A percentile compares a stretch with the other conserved stretches of the same genome.
phyloP scores from a whole-genome alignment of 2,797 vertebrate species.

The Trachops cirrhosus region DNA sequence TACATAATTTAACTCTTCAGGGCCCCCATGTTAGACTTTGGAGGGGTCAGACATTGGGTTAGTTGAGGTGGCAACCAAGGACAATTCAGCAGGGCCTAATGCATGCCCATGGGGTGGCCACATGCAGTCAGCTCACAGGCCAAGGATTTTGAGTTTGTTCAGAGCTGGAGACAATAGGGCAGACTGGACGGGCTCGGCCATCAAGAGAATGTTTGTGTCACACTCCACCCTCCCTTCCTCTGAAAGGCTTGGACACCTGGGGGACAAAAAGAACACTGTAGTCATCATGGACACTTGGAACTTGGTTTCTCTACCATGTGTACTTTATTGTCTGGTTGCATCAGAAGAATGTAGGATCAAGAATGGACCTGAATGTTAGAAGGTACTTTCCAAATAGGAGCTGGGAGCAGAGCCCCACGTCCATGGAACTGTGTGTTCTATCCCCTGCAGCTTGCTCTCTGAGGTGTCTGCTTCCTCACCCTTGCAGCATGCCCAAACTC shows the following conservation, averaged over 20 bases:
- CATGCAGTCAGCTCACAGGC: background rate
- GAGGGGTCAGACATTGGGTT: background rate
- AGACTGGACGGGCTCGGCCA: background rate
- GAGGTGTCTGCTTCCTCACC: background rate
- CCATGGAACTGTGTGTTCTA: background rate
- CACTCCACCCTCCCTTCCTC: background rate
- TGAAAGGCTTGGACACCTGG: background rate
- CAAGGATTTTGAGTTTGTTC: background rate
- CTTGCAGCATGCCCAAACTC: background rate
- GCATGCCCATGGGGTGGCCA: background rate
- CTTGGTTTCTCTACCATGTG: background rate
- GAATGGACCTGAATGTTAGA: background rate
- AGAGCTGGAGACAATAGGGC: background rate
- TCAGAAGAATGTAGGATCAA: background rate
- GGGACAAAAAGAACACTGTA: background rate
- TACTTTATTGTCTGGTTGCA: background rate
- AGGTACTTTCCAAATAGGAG: background rate
- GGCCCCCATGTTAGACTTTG: background rate
- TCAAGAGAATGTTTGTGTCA: background rate
- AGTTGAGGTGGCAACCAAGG: background rate
- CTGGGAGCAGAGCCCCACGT: background rate
- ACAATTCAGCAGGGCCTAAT: background rate
- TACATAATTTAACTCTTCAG: background rate
- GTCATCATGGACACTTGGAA: background rate
- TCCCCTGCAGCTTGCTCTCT: background rate